phyloP scores from a whole-genome alignment of 2,797 vertebrate genomes.

The Clarias laeviceps region DNA sequence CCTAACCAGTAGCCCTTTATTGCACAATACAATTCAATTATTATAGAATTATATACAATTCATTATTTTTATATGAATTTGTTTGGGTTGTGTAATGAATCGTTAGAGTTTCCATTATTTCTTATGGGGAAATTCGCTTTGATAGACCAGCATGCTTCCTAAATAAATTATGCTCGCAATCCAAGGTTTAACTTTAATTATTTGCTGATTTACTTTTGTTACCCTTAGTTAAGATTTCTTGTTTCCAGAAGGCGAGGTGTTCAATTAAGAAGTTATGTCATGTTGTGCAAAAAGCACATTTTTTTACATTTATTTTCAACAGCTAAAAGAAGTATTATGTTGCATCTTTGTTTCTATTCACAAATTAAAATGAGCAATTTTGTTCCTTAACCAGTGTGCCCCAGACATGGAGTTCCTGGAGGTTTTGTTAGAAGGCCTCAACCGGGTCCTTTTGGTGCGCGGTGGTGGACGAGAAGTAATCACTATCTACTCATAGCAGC shows the following conservation, averaged over 20 bases:
- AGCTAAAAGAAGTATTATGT: not conserved
- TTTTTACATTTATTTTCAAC: not conserved
- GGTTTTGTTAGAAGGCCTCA: conserved; percentile 92
- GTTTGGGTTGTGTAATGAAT: no score
- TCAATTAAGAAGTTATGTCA: not conserved
- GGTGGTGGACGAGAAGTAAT: conserved; percentile 96
- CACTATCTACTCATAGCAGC: conserved; percentile 91
- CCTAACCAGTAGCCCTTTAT: no score
- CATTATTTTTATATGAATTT: no score
- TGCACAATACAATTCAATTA: no score
- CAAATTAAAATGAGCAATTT: not conserved
- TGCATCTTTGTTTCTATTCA: conserved; percentile 38
- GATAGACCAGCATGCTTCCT: no score
- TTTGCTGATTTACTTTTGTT: no score
- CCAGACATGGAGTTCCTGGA: conserved; percentile 98
- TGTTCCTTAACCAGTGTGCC: conserved; percentile 67
- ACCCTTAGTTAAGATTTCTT: not conserved
- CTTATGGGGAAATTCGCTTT: no score
- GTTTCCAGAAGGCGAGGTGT: not conserved
- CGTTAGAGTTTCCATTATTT: no score
- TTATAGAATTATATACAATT: no score
- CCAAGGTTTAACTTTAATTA: no score
- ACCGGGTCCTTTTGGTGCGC: conserved; percentile 89
- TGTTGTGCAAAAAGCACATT: not conserved
- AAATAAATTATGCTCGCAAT: no score